Conservation (phyloP, 2,888 invertebrate species). For the Idaea aversata region DNA sequence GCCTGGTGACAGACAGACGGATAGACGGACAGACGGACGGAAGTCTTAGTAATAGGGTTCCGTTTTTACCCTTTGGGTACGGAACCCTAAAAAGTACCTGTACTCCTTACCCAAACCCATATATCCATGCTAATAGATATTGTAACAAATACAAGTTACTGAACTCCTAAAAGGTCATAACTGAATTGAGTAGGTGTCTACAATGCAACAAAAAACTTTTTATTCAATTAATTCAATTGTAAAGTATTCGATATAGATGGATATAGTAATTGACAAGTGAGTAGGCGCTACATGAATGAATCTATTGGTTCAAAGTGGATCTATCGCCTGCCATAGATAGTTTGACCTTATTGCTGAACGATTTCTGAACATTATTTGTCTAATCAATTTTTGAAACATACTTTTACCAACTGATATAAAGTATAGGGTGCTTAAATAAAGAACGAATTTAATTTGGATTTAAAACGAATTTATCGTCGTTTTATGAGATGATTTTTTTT, state of each 20-base stretch:
- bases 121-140: no score
- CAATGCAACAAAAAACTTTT: slow-evolving; percentile 16
- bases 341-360: slow-evolving; percentile 22
- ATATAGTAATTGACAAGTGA: slow-evolving; percentile 18
- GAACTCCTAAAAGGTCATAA: slow-evolving; percentile 14
- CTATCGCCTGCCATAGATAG: slow-evolving; percentile 5
- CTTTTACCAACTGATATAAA: slow-evolving; percentile 24
- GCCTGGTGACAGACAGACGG: no score
- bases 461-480: no score
- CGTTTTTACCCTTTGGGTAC: no score
- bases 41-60: no score
- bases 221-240: slow-evolving; percentile 19
- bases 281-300: slow-evolving; percentile 21
- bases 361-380: slow-evolving; percentile 16
- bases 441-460: no score
- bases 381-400: slow-evolving; percentile 16
- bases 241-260: slow-evolving; percentile 5
- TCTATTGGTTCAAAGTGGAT: slow-evolving; percentile 14
- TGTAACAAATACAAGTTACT: slow-evolving; percentile 7
- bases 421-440: not conserved
- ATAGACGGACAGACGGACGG: no score
- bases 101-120: no score
- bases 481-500: no score
- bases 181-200: slow-evolving; percentile 1
- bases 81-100: no score